Percentiles rank a stretch among this genome's conserved stretches.
Conservation (phyloP, 2,113 vertebrate species). For the Xyrauchen texanus region DNA sequence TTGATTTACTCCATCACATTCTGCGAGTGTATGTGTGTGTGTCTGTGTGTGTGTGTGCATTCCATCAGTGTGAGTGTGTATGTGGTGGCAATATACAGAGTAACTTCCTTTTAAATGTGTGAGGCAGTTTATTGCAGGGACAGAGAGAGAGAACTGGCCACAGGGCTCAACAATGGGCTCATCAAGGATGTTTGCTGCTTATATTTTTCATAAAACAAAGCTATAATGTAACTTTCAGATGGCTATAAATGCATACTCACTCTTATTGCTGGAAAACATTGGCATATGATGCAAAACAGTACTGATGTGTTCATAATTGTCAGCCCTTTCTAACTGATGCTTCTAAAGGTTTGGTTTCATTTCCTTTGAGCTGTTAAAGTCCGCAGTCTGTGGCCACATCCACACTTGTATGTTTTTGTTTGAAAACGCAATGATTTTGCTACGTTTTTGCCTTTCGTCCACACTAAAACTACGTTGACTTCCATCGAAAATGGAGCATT, state of each 20-base stretch:
- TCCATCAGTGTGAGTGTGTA: not conserved
- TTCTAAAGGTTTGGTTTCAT: not conserved
- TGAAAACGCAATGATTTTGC: too few relatives aligned
- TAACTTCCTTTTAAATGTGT: constrained; percentile 33
- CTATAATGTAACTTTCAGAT: not conserved
- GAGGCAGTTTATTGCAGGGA: constrained; percentile 3
- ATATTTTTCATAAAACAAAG: not conserved
- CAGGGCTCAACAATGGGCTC: not conserved
- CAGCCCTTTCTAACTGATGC: not conserved
- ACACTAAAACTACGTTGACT: too few relatives aligned
- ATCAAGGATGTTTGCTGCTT: not conserved
- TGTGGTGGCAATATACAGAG: constrained; percentile 1
- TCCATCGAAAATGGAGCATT: too few relatives aligned
- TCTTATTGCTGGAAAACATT: not conserved
- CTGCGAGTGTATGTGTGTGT: constrained; percentile 29
- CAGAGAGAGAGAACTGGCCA: not conserved
- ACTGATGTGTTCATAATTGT: not conserved
- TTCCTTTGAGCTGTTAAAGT: too few relatives aligned
- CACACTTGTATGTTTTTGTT: too few relatives aligned
- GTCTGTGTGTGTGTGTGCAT: constrained; percentile 27
- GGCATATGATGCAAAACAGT: not conserved
- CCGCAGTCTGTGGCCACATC: too few relatives aligned
- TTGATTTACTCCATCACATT: not conserved
- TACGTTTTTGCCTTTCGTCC: too few relatives aligned
- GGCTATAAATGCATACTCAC: not conserved